Evolutionary conservation across 2,113 vertebrate genomes (phyloP).

Genomic region (Labeo catla): DNA sequence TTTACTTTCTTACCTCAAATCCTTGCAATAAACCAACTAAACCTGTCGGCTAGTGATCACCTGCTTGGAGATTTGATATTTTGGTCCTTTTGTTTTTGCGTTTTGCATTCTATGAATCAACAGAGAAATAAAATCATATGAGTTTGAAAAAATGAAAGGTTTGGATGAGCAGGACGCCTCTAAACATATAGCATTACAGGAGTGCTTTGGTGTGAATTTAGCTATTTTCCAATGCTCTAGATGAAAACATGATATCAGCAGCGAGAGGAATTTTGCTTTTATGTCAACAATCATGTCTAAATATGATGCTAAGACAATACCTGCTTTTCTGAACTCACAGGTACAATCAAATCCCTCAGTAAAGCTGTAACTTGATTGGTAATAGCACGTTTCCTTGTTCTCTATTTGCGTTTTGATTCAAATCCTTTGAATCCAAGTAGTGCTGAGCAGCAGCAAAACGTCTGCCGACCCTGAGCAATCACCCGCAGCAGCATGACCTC

Average conservation of each 20-base stretch:
- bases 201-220: background rate
- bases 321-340: constrained; percentile 1
- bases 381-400: constrained; percentile 35
- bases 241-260: background rate
- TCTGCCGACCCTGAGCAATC: constrained; percentile 50
- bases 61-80: background rate
- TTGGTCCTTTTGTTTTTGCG: background rate
- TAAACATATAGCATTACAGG: background rate
- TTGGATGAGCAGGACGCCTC: background rate
- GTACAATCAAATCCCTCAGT: constrained; percentile 11
- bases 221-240: background rate
- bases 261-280: background rate
- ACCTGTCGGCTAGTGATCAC: background rate
- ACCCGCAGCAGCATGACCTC: constrained; percentile 55
- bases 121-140: background rate
- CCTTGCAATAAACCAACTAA: background rate
- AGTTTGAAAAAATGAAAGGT: background rate
- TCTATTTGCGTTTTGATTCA: constrained; percentile 48
- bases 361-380: constrained; percentile 38
- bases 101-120: background rate
- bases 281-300: background rate
- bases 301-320: constrained; percentile 5
- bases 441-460: constrained; percentile 38
- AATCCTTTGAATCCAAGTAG: constrained; percentile 29
- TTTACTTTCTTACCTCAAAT: constrained; percentile 3